Base-by-base conservation (phyloP, 2,888 invertebrate species). In the Plebejus anna region DNA sequence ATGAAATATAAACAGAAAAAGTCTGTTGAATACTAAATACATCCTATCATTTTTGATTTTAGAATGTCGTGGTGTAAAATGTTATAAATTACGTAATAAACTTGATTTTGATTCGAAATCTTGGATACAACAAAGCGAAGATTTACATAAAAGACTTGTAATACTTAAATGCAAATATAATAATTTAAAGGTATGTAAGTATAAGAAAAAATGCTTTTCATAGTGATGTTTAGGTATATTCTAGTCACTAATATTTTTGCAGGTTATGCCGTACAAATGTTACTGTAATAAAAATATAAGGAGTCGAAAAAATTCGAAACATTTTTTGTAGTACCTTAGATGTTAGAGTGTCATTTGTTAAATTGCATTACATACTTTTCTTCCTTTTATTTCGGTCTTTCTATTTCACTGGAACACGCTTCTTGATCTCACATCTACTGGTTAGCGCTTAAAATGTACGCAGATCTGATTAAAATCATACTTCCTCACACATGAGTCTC, bases 401-500 rank as follows among this genome's bases (percentile, higher is more conserved):
- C 11, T 3, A 66, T 11, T 32, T 28, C 36, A 36, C 11, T 66
- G 13, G 4, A 66, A 66, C 66, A 32, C 5, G 1, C 61, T 75
- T 4, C 42, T 75, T 75, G 42, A 2, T 22, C 38, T 61, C 59
- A 75, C 75, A 72, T 70, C 61, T 47, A 5, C 78, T 66, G 4
- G 32, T 36, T 66, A 66, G 90, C 85, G 92, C 83, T 94, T 94
- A 83, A 87, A 94, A 86, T 94, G 92, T 75, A 92, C 91, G 83
- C 85, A 84, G 75, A 94, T 84, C 87, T 94, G 94, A 81, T 92
- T 94, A 79, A 88, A 91, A 82, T 94, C 94, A 86, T 96, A 97
- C 86, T 95, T 96, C 77, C 96, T 89, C 76, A 97, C 90, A 51
- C 86, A 79, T 4, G 94, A 91, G 84, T 97, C 97, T 79, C 96